Evolutionary conservation across 2,113 vertebrate species (phyloP).

Genomic region (Tenrec ecaudatus): DNA sequence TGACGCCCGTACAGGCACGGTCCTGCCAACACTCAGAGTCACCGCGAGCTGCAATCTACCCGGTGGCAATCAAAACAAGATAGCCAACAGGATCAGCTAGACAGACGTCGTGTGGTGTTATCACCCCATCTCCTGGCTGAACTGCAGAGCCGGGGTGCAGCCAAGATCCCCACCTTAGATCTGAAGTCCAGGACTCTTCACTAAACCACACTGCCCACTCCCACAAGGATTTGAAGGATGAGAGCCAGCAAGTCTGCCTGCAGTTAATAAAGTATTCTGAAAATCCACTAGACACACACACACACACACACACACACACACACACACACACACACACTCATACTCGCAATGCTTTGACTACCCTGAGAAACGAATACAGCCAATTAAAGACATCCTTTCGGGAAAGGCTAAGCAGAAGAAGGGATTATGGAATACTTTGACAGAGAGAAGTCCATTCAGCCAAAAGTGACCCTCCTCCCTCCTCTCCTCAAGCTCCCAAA

Average conservation of each 20-base stretch:
- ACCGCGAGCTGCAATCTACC: not conserved
- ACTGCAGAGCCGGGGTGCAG: not conserved
- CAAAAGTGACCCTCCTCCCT: not conserved
- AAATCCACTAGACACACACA: not conserved
- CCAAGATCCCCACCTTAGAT: not conserved
- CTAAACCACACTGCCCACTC: not conserved
- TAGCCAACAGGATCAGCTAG: fast-evolving
- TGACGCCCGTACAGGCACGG: not conserved
- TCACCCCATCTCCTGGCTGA: not conserved
- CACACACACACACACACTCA: not conserved
- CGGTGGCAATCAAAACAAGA: not conserved
- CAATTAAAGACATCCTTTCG: not conserved
- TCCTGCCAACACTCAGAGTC: not conserved
- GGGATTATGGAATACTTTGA: not conserved
- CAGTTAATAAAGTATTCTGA: not conserved
- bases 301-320: not conserved
- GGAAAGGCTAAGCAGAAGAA: not conserved
- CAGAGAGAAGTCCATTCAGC: not conserved
- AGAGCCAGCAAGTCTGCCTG: not conserved
- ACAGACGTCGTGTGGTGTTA: too few relatives aligned
- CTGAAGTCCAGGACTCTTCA: not conserved
- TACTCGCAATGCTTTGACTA: not conserved
- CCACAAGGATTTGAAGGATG: too few relatives aligned
- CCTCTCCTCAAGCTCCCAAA: not conserved
- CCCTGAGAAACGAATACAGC: slow-evolving; percentile 2